Percentiles rank a stretch among this genome's conserved stretches.
Conservation (phyloP, 2,797 vertebrate species). For the Rhabdomys pumilio region DNA sequence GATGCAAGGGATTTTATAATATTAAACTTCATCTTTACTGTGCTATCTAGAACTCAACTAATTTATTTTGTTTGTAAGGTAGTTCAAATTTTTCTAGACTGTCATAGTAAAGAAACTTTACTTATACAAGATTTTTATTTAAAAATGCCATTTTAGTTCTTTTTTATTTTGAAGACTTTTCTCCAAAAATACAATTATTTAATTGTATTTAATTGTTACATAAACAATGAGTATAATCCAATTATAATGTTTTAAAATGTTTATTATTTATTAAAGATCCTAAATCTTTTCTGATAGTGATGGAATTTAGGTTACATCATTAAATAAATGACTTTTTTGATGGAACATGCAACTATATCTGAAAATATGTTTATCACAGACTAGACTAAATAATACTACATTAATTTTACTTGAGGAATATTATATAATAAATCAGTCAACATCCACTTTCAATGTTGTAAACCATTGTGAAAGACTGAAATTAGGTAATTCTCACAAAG, state of each 20-base stretch:
- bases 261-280: constrained; percentile 5
- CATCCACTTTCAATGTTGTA: neutral
- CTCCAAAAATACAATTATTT: constrained; percentile 12
- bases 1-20: neutral
- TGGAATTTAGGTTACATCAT: constrained; percentile 32
- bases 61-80: constrained; percentile 1
- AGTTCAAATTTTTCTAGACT: neutral
- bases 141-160: neutral
- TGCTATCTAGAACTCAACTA: neutral
- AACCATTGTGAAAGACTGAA: constrained; percentile 40
- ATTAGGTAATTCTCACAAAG: neutral
- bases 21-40: neutral
- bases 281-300: neutral
- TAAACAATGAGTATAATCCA: neutral
- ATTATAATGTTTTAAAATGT: neutral
- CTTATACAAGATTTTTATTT: constrained; percentile 55
- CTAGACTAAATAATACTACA: neutral
- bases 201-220: no score
- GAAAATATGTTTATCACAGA: neutral
- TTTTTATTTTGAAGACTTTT: constrained; percentile 30
- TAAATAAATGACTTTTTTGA: constrained; percentile 14
- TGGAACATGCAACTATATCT: neutral
- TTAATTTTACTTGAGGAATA: neutral
- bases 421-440: neutral
- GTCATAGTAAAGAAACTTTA: neutral